These are phyloP conservation scores for Lethenteron camtschaticum DNA, from an alignment of 2,113 vertebrate species.

Conservation along the genomic window DNA sequence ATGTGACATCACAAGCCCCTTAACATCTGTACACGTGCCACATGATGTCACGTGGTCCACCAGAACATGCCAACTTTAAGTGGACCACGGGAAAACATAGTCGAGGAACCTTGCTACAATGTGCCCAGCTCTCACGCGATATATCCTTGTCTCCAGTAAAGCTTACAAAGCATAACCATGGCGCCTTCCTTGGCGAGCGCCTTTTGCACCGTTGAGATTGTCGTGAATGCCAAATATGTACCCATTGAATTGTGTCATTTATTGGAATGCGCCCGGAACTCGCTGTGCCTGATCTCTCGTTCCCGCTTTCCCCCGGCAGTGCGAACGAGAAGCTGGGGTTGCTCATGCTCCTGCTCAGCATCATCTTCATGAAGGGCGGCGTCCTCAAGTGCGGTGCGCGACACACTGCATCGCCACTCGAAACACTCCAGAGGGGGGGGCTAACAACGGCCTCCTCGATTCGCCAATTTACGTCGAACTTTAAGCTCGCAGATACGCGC, in stretches of 20 bases:
- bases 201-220: background rate
- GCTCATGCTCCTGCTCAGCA: slow-evolving; percentile 45
- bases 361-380: slow-evolving; percentile 77
- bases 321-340: slow-evolving; percentile 32
- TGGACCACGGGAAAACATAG: no score
- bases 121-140: no score
- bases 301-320: no score
- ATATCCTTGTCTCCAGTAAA: background rate
- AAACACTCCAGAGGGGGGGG: background rate
- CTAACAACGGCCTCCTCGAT: background rate
- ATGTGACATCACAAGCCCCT: no score
- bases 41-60: no score
- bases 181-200: no score
- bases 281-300: background rate
- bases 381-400: slow-evolving; percentile 42
- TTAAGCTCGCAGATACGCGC: background rate
- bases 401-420: background rate
- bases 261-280: background rate
- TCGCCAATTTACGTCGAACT: background rate
- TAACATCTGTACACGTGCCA: no score
- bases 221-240: background rate
- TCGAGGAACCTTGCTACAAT: no score
- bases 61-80: no score
- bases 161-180: background rate
- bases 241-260: background rate